Conservation (phyloP, 1,140 invertebrate species). For the Drosophila littoralis region DNA sequence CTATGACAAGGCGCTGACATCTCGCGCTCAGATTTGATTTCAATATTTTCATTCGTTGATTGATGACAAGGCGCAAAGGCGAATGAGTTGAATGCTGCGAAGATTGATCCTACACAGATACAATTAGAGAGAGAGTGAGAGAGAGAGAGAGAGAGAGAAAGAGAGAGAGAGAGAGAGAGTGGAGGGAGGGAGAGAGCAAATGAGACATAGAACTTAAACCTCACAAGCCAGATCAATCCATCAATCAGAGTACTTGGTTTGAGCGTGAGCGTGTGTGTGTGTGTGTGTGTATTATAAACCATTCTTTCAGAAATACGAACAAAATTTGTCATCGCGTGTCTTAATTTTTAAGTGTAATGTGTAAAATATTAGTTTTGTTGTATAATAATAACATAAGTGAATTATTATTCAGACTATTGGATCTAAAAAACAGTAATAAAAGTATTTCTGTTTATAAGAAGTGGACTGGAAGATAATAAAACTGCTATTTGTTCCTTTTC, state of each 20-base stretch:
- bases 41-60: conserved; percentile 60
- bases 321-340: neutral
- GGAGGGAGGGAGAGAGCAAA: neutral
- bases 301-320: conserved; percentile 3
- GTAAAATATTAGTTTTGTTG: no score
- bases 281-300: neutral
- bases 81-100: conserved; percentile 35
- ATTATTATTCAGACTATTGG: no score
- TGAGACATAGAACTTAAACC: neutral
- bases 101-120: conserved; percentile 60
- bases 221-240: conserved; percentile 21
- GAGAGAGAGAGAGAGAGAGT: neutral
- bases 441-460: no score
- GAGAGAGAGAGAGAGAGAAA: neutral
- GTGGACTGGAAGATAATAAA: no score
- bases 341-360: no score
- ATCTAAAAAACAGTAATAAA: no score
- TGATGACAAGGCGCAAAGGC: conserved; percentile 47
- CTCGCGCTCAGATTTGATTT: conserved; percentile 68
- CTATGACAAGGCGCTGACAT: conserved; percentile 70
- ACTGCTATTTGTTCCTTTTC: no score
- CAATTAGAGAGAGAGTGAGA: neutral
- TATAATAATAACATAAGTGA: no score
- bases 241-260: conserved; percentile 27
- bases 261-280: neutral